phyloP scores from a whole-genome alignment of 2,888 invertebrate species.

The Trichopoda pennipes region DNA sequence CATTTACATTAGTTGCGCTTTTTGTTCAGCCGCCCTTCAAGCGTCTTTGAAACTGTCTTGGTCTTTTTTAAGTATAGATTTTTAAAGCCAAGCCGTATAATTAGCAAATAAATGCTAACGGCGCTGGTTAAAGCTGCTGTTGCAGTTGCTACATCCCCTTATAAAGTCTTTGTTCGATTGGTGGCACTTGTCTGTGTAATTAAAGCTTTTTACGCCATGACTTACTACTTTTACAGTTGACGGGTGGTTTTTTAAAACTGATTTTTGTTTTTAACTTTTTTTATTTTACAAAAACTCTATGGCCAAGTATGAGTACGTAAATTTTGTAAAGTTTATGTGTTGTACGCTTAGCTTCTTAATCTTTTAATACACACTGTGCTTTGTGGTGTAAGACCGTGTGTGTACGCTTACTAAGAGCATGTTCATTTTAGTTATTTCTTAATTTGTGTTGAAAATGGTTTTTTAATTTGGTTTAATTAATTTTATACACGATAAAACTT shows the following conservation, averaged over 20 bases:
- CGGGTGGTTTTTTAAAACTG: slow-evolving; percentile 18
- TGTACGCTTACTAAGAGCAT: neutral
- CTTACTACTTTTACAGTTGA: slow-evolving; percentile 22
- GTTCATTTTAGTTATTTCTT: neutral
- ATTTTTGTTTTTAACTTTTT: slow-evolving; percentile 16
- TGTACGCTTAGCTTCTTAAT: slow-evolving; percentile 30
- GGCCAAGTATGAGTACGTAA: slow-evolving; percentile 8
- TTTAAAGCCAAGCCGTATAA: slow-evolving; percentile 56
- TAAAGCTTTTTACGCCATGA: slow-evolving; percentile 61
- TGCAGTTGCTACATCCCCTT: slow-evolving; percentile 60
- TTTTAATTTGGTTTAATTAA: neutral
- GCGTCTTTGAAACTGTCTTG: slow-evolving; percentile 26
- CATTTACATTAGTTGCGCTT: slow-evolving; percentile 19
- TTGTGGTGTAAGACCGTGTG: neutral
- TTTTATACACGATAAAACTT: neutral
- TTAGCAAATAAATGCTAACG: slow-evolving; percentile 59
- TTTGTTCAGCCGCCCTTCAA: neutral
- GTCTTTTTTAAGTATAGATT: slow-evolving; percentile 41
- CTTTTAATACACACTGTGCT: slow-evolving; percentile 11
- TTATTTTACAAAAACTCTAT: neutral
- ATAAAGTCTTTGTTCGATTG: slow-evolving; percentile 50
- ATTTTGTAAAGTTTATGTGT: slow-evolving; percentile 18
- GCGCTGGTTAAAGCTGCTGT: slow-evolving; percentile 46
- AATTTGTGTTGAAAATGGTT: slow-evolving; percentile 8
- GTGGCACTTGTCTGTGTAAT: slow-evolving; percentile 63